These are phyloP conservation scores for Zingel zingel DNA, from an alignment of 2,113 vertebrate genomes.

Conservation along the genomic window DNA sequence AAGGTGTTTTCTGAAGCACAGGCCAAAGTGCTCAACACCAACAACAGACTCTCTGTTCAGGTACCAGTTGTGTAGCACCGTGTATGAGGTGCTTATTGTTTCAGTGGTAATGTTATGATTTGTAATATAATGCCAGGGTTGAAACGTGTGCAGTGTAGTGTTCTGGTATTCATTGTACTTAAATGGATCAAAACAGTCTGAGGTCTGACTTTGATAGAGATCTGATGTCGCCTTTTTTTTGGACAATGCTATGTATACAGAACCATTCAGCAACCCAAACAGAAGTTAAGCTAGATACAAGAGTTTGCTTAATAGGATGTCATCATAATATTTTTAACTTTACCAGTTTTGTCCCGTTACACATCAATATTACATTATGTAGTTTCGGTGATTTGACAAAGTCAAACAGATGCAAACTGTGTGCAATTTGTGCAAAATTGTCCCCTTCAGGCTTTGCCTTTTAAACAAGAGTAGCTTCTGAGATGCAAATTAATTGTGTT, in stretches of 20 bases:
- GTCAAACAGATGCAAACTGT: conserved; percentile 42
- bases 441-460: conserved; percentile 31
- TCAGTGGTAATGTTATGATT: background rate
- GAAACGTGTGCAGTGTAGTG: background rate
- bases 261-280: background rate
- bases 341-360: conserved; percentile 1
- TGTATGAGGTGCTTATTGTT: background rate
- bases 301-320: background rate
- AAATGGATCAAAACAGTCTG: background rate
- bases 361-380: conserved; percentile 20
- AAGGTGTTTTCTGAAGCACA: conserved; percentile 94
- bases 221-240: background rate
- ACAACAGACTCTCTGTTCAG: conserved; percentile 91
- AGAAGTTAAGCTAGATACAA: background rate
- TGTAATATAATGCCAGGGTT: background rate
- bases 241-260: background rate
- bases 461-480: conserved; percentile 47
- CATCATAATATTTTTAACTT: background rate
- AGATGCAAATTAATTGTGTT: conserved; percentile 66
- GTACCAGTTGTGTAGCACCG: conserved; percentile 71
- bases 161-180: background rate
- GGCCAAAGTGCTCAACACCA: conserved; percentile 87
- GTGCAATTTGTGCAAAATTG: conserved; percentile 49
- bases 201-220: background rate
- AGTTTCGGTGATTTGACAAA: conserved; percentile 31